Conservation (phyloP, 1,140 invertebrate species). For the Helicoverpa zea region DNA sequence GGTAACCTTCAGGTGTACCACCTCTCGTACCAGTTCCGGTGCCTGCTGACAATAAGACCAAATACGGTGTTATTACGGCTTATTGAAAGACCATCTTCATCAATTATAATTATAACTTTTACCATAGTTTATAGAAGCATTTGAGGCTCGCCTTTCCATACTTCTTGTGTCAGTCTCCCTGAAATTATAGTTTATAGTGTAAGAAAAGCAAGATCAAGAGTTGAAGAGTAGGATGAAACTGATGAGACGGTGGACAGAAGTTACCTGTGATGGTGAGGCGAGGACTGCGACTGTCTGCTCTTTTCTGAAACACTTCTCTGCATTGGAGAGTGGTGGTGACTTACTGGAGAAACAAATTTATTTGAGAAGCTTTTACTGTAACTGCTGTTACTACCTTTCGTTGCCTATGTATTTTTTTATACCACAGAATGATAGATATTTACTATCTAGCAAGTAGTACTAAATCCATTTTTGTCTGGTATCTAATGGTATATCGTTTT, state of each 20-base stretch:
- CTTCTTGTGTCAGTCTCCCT: slow-evolving; percentile 73
- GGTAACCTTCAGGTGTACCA: slow-evolving; percentile 78
- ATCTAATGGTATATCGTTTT: too few relatives aligned
- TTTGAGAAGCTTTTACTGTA: slow-evolving; percentile 1
- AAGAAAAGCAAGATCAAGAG: not conserved
- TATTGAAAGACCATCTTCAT: not conserved
- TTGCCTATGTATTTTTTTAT: not conserved
- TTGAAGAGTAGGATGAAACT: not conserved
- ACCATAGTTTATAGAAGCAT: slow-evolving; percentile 80
- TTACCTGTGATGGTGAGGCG: slow-evolving; percentile 78
- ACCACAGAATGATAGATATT: too few relatives aligned
- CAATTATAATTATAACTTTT: slow-evolving; percentile 26
- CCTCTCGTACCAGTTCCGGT: slow-evolving; percentile 59
- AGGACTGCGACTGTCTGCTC: slow-evolving; percentile 81
- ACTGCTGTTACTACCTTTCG: not conserved
- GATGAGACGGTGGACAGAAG: not conserved
- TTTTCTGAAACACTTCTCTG: slow-evolving; percentile 88
- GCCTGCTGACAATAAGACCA: slow-evolving; percentile 59
- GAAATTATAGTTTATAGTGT: slow-evolving; percentile 44
- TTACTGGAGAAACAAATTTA: slow-evolving; percentile 49
- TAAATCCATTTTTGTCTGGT: too few relatives aligned
- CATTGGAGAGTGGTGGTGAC: slow-evolving; percentile 85
- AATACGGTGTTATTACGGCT: not conserved
- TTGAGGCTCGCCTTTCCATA: slow-evolving; percentile 78
- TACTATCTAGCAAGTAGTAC: too few relatives aligned